phyloP scores from a whole-genome alignment of 1,140 invertebrate species.

The Harpegnathos saltator region DNA sequence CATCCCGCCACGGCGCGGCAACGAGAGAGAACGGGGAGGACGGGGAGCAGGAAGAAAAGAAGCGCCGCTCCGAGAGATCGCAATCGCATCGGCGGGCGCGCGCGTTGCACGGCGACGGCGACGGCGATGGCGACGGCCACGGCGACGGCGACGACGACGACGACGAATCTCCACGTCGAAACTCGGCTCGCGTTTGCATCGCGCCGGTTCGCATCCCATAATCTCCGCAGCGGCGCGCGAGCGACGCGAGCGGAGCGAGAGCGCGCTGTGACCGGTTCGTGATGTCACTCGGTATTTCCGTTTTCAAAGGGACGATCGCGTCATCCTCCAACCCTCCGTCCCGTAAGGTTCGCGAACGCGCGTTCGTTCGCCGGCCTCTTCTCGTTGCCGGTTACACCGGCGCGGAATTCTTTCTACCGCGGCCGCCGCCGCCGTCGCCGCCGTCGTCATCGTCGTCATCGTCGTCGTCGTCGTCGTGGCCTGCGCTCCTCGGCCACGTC shows the following conservation, averaged over 20 bases:
- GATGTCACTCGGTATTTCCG: conserved; percentile 79
- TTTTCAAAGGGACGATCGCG: conserved; percentile 64
- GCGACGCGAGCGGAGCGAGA: too few species aligned
- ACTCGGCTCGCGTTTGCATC: conserved; percentile 9
- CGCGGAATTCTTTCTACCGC: conserved; percentile 1
- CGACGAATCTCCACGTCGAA: conserved; percentile 69
- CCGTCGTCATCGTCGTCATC: background rate
- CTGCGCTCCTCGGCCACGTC: conserved; percentile 29
- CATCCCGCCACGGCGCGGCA: conserved; percentile 66
- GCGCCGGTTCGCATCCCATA: conserved; percentile 18
- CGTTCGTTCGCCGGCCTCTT: conserved; percentile 11
- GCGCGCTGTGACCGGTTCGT: conserved; percentile 75
- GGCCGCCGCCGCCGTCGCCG: background rate
- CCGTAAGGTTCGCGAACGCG: background rate
- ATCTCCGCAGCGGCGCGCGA: conserved; percentile 10
- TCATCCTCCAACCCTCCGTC: conserved; percentile 52
- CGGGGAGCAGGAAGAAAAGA: conserved; percentile 55
- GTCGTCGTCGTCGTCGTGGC: conserved; percentile 1
- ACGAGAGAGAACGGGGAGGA: conserved; percentile 43
- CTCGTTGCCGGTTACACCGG: background rate
- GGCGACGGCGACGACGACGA: conserved; percentile 6
- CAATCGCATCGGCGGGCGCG: conserved; percentile 52
- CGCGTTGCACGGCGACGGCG: conserved; percentile 63
- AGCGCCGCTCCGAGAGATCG: conserved; percentile 53
- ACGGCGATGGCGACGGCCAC: conserved; percentile 66